Evolutionary conservation across 2,113 vertebrate genomes (phyloP).

Genomic region (Promerops cafer): DNA sequence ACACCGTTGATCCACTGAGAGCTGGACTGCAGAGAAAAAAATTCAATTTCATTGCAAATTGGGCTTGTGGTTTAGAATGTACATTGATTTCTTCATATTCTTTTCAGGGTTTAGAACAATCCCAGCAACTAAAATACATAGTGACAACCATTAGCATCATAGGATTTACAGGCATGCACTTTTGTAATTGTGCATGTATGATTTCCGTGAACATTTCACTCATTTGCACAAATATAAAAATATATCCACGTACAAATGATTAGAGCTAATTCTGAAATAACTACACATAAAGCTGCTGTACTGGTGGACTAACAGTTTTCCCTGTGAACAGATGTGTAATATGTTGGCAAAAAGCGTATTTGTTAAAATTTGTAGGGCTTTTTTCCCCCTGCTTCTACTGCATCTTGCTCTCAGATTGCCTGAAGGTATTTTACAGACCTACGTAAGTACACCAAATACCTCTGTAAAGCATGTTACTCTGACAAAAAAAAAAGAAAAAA

Average conservation of each 20-base stretch:
- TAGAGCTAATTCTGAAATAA: background rate
- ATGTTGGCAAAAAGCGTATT: background rate
- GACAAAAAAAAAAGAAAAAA: no score
- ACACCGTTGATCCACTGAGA: slow-evolving; percentile 17
- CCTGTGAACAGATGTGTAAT: background rate
- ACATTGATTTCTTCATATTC: background rate
- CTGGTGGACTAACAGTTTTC: background rate
- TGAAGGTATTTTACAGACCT: background rate
- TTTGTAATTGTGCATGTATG: background rate
- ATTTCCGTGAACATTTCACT: background rate
- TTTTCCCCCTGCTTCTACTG: background rate
- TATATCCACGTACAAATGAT: background rate
- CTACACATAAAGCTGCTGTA: background rate
- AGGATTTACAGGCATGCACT: background rate
- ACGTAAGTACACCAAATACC: background rate
- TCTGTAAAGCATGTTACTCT: background rate
- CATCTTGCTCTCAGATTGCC: background rate
- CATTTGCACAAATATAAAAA: background rate
- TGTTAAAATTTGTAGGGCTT: background rate
- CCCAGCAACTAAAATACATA: background rate
- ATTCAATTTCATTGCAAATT: background rate
- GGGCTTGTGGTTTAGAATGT: background rate
- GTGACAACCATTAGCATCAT: background rate
- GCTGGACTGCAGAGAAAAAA: background rate
- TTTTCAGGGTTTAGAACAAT: slow-evolving; percentile 1